Percentiles rank a stretch among this genome's conserved stretches.
Evolutionary conservation across 2,888 invertebrate species (phyloP).

Genomic region (Chorisops tibialis): DNA sequence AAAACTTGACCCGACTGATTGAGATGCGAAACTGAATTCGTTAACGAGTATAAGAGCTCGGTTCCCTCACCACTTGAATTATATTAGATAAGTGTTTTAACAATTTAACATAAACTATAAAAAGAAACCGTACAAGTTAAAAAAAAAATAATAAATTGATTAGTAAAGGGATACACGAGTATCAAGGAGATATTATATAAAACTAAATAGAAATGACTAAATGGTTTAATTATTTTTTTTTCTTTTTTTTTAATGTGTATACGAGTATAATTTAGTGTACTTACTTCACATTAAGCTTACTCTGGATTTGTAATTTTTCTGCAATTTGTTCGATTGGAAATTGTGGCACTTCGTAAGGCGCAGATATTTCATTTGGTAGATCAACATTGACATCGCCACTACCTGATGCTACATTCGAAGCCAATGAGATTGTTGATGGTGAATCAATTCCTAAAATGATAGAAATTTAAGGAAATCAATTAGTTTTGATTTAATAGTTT

Average conservation of each 20-base stretch:
- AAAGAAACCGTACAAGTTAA: too few species aligned
- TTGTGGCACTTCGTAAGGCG: slow-evolving; percentile 95
- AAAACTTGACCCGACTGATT: too few species aligned
- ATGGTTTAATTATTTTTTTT: background rate
- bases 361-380: slow-evolving; percentile 82
- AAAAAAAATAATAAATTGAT: too few species aligned
- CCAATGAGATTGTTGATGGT: slow-evolving; percentile 29
- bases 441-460: slow-evolving; percentile 41
- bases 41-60: too few species aligned
- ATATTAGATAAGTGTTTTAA: too few species aligned
- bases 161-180: too few species aligned
- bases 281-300: slow-evolving; percentile 85
- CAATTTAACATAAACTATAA: too few species aligned
- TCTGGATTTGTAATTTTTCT: slow-evolving; percentile 84
- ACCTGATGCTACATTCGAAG: slow-evolving; percentile 6
- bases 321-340: slow-evolving; percentile 98
- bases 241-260: background rate
- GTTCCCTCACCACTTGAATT: too few species aligned
- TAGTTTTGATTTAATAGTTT: too few species aligned
- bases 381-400: slow-evolving; percentile 35
- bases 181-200: background rate
- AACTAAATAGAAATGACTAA: background rate
- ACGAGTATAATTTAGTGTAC: slow-evolving; percentile 49
- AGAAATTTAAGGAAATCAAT: background rate
- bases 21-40: too few species aligned